Percentiles rank a stretch among this genome's conserved stretches.
Conservation (phyloP, 2,888 invertebrate genomes). For the Nemoura dubitans region DNA sequence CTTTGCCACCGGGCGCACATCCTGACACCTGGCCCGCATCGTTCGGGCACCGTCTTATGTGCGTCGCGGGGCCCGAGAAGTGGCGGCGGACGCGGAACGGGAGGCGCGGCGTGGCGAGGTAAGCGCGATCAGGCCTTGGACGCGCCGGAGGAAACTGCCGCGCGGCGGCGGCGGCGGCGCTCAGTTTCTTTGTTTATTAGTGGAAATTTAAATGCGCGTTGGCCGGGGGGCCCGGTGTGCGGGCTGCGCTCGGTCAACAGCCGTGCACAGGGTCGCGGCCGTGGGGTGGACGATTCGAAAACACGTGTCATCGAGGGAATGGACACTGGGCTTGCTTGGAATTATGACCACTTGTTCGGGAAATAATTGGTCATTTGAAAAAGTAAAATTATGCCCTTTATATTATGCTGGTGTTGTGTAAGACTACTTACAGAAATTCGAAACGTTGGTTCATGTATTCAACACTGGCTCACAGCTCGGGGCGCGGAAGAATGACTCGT, state of each 20-base stretch:
- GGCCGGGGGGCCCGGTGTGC: background rate
- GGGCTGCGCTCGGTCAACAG: background rate
- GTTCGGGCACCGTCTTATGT: background rate
- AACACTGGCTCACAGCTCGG: too few species aligned
- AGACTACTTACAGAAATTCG: too few species aligned
- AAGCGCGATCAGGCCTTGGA: background rate
- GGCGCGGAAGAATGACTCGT: too few species aligned
- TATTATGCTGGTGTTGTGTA: too few species aligned
- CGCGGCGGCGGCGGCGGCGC: too few species aligned
- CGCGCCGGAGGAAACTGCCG: background rate
- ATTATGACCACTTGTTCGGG: too few species aligned
- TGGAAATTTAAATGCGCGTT: background rate
- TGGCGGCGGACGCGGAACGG: background rate
- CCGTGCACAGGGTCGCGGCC: background rate
- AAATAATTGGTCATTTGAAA: too few species aligned
- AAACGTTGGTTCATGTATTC: too few species aligned
- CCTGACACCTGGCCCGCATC: slow-evolving; percentile 32
- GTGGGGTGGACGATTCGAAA: background rate
- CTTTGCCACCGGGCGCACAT: background rate
- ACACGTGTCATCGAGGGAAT: background rate
- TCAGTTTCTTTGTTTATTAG: background rate
- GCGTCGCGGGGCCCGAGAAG: background rate
- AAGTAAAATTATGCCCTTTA: too few species aligned
- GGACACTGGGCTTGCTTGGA: background rate
- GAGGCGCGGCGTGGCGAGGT: slow-evolving; percentile 1